Conservation (phyloP, 2,113 vertebrate species). For the Sorex fumeus region DNA sequence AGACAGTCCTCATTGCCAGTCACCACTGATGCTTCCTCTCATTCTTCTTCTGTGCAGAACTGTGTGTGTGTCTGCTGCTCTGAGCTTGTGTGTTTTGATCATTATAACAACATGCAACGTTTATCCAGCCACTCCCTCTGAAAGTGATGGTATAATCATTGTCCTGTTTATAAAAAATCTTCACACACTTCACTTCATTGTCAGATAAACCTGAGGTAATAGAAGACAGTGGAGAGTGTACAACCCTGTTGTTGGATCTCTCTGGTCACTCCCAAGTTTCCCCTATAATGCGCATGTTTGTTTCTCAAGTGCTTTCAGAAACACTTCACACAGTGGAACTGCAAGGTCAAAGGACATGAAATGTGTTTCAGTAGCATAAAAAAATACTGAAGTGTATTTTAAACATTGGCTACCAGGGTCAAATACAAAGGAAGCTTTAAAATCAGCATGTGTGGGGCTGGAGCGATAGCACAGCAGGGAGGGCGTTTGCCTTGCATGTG, state of each 20-base stretch:
- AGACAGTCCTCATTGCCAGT: neutral
- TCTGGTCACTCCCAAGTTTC: slow-evolving; percentile 55
- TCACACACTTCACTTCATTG: slow-evolving; percentile 49
- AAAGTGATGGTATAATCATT: neutral
- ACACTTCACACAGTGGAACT: neutral
- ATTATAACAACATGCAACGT: neutral
- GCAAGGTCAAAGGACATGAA: neutral
- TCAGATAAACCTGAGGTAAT: neutral
- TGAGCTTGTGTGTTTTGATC: neutral
- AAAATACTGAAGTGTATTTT: slow-evolving; percentile 21
- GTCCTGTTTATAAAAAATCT: slow-evolving; percentile 27
- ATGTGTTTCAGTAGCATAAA: neutral
- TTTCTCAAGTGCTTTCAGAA: slow-evolving; percentile 37
- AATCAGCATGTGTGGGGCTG: too few relatives aligned
- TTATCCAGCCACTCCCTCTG: neutral
- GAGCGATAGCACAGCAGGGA: too few relatives aligned
- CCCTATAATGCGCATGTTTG: neutral
- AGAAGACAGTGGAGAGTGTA: neutral
- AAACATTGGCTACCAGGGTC: neutral
- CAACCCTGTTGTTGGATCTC: neutral
- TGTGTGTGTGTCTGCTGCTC: neutral
- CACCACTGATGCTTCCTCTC: neutral
- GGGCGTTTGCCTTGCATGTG: too few relatives aligned
- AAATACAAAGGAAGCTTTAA: neutral
- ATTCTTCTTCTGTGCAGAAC: neutral